Evolutionary conservation across 2,888 invertebrate species (phyloP).

Genomic region (Lomographa bimaculata): DNA sequence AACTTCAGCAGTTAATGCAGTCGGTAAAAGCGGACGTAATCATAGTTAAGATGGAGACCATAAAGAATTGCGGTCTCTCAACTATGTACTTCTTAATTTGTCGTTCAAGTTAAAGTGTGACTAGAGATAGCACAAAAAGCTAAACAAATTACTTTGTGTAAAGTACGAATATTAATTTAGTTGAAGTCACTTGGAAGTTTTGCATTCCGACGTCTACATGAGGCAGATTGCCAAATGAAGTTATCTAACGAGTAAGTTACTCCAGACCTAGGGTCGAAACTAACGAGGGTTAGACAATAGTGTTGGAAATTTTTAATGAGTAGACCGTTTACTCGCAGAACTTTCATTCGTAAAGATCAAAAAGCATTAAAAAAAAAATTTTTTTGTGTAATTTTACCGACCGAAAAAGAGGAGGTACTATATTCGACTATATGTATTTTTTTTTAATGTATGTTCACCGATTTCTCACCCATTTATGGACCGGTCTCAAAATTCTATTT

Average conservation of each 20-base stretch:
- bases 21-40: slow-evolving; percentile 12
- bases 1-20: slow-evolving; percentile 29
- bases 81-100: background rate
- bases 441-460: too few species aligned
- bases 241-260: slow-evolving; percentile 4
- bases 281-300: background rate
- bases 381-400: too few species aligned
- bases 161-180: slow-evolving; percentile 4
- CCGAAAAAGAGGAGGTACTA: too few species aligned
- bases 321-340: too few species aligned
- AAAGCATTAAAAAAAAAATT: too few species aligned
- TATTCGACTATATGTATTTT: too few species aligned
- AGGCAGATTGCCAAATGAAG: slow-evolving; percentile 12
- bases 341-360: too few species aligned
- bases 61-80: slow-evolving; percentile 3
- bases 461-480: too few species aligned
- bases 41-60: slow-evolving; percentile 8
- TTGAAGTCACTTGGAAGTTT: slow-evolving; percentile 6
- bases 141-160: slow-evolving; percentile 1
- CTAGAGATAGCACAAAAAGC: background rate
- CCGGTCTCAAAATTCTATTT: too few species aligned
- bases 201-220: slow-evolving; percentile 4
- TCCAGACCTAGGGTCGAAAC: background rate
- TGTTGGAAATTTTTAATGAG: too few species aligned
- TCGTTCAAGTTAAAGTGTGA: too few species aligned